Conservation (phyloP, 1,140 invertebrate species). For the Megathymus violae region DNA sequence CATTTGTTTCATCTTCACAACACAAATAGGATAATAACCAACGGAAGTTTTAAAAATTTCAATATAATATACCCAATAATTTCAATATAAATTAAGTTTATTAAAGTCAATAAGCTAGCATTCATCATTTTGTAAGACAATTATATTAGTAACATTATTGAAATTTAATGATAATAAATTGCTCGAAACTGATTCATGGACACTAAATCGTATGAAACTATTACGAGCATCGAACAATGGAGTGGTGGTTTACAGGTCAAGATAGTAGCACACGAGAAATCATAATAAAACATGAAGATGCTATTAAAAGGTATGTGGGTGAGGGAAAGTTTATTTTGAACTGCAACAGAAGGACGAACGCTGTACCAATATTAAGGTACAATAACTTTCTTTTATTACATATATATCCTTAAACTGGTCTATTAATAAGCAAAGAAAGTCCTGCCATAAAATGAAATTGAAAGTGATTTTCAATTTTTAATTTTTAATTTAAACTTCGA, state of each 20-base stretch:
- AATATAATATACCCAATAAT: not conserved
- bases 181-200: conserved; percentile 31
- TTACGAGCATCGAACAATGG: conserved; percentile 50
- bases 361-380: conserved; percentile 22
- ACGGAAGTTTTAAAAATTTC: not conserved
- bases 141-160: conserved; percentile 25
- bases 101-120: conserved; percentile 8
- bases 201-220: conserved; percentile 36
- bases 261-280: conserved; percentile 55
- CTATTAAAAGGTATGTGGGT: conserved; percentile 62
- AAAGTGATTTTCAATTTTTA: too few species aligned
- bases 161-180: conserved; percentile 32
- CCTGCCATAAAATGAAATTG: too few species aligned
- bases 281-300: conserved; percentile 52
- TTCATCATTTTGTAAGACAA: conserved; percentile 24
- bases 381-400: conserved; percentile 39
- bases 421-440: too few species aligned
- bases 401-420: too few species aligned
- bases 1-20: not conserved
- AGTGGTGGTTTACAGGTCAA: conserved; percentile 52
- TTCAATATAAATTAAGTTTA: conserved; percentile 4
- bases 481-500: too few species aligned
- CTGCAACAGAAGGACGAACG: conserved; percentile 54
- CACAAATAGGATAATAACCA: not conserved
- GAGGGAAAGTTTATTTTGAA: conserved; percentile 62